Percentiles rank a stretch among this genome's conserved stretches.
phyloP scores from a whole-genome alignment of 1,140 invertebrate genomes.

The Drosophila pseudoananassae region DNA sequence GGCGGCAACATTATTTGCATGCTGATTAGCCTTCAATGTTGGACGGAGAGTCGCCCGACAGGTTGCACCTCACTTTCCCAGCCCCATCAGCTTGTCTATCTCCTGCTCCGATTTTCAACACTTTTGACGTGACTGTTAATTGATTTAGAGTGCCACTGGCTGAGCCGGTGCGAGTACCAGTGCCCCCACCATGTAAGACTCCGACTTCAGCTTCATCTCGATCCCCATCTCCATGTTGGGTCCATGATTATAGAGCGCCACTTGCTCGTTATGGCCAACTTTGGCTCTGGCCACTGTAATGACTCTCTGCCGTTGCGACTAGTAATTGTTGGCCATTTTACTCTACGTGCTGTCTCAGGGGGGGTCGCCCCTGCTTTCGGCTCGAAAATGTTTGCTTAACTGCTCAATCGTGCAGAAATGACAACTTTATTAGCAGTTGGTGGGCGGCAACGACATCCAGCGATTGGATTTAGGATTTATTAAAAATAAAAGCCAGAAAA shows the following conservation, averaged over 20 bases:
- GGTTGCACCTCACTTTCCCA: constrained; percentile 61
- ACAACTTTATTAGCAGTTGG: constrained; percentile 71
- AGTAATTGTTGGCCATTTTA: constrained; percentile 57
- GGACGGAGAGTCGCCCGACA: constrained; percentile 40
- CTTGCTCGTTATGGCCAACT: constrained; percentile 76
- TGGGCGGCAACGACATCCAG: constrained; percentile 31
- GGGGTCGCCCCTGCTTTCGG: constrained; percentile 22
- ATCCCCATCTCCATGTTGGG: constrained; percentile 24
- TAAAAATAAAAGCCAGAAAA: background rate
- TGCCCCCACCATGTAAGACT: background rate
- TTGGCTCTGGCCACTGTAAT: constrained; percentile 71
- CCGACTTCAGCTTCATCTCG: constrained; percentile 6
- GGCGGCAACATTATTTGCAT: constrained; percentile 82
- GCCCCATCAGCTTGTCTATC: constrained; percentile 6
- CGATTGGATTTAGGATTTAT: constrained; percentile 13
- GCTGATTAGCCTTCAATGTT: constrained; percentile 79
- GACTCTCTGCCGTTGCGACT: constrained; percentile 53
- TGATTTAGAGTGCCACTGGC: constrained; percentile 73
- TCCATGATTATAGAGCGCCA: constrained; percentile 80
- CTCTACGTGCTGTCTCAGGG: constrained; percentile 66
- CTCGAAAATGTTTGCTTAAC: constrained; percentile 66
- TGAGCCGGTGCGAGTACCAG: constrained; percentile 20
- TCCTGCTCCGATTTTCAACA: constrained; percentile 78
- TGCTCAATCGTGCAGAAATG: constrained; percentile 75
- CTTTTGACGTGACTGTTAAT: constrained; percentile 81